These are phyloP conservation scores for Agelaius phoeniceus DNA, from an alignment of 2,113 vertebrate genomes.

Conservation along the genomic window DNA sequence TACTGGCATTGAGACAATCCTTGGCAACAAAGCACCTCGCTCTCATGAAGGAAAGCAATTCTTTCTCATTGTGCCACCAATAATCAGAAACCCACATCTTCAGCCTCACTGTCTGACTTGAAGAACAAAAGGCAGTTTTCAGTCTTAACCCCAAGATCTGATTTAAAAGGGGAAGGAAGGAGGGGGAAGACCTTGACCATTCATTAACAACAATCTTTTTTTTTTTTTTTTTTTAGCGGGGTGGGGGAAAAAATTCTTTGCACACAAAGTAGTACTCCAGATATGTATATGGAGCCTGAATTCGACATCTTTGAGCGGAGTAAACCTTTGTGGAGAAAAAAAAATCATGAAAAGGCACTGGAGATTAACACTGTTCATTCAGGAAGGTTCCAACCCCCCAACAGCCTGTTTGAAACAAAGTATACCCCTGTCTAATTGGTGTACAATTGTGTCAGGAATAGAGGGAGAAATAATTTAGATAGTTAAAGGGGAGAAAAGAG, in stretches of 20 bases:
- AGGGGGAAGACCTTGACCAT: slow-evolving; percentile 57
- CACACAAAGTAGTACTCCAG: slow-evolving; percentile 31
- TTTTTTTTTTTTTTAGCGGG: not conserved
- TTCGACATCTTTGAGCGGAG: slow-evolving; percentile 55
- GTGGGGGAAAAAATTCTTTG: not conserved
- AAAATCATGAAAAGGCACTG: slow-evolving; percentile 67
- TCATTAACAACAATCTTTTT: slow-evolving; percentile 55
- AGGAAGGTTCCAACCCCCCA: not conserved
- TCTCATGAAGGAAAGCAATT: slow-evolving; percentile 54
- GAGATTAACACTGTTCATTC: slow-evolving; percentile 68
- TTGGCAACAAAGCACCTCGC: slow-evolving; percentile 43
- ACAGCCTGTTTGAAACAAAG: slow-evolving; percentile 60
- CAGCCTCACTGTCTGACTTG: slow-evolving; percentile 53
- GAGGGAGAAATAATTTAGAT: not conserved
- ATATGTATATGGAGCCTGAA: slow-evolving; percentile 58
- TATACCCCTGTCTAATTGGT: slow-evolving; percentile 48
- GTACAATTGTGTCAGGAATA: slow-evolving; percentile 20
- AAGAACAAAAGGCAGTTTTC: slow-evolving; percentile 72
- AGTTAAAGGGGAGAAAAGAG: slow-evolving; percentile 1
- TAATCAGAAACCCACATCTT: slow-evolving; percentile 70
- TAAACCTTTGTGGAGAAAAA: slow-evolving; percentile 39
- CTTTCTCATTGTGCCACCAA: slow-evolving; percentile 54
- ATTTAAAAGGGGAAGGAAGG: slow-evolving; percentile 53
- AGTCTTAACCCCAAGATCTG: slow-evolving; percentile 69
- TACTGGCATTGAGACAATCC: slow-evolving; percentile 36